Base-by-base conservation (phyloP, 1,140 invertebrate genomes). In the Acromyrmex echinatior region DNA sequence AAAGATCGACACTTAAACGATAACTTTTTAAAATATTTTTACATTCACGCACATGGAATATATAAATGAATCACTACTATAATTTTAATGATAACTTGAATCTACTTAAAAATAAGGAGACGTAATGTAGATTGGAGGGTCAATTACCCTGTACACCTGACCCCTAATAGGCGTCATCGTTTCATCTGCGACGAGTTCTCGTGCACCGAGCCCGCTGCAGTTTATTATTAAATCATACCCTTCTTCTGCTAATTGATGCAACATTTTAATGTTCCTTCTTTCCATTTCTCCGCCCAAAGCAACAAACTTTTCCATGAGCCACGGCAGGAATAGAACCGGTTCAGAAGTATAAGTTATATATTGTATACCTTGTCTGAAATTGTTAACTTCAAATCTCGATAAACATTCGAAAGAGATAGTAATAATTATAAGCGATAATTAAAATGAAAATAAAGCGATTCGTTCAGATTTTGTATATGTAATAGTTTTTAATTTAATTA, bases 201-300 rank as follows among this genome's bases (percentile, higher is more conserved):
- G 93, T 7, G 97, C 96, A 12, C 96, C 96, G 0, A 98, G 92
- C 1, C 98, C 98, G 31, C 96, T 96, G 90, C 98, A 98, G 93
- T 98, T 98, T 35, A 98, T 95, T 49, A 98, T 95, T 2, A 97
- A 95, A 93, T 98, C 96, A 92, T 96, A 97, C 9, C 94, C 94
- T 1, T 95, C 91, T 0, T 95, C 82, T 1, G 93, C 87, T 0
- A 97, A 92, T 82, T 96, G 95, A 9, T 95, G 88, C 2, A 98
- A 93, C 49, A 96, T 94, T 1, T 92, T 89, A 16, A 98, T 93
- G 81, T 95, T 96, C 78, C 93, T 94, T 25, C 94, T 92, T 7
- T 95, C 62, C 10, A 97, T 86, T 62, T 94, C 92, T 2, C 97
- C 97, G 12, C 97, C 96, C 0, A 94, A 92, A 2, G 92, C 87